Evolutionary conservation across 2,888 invertebrate genomes (phyloP).

Genomic region (Lydus trimaculatus): DNA sequence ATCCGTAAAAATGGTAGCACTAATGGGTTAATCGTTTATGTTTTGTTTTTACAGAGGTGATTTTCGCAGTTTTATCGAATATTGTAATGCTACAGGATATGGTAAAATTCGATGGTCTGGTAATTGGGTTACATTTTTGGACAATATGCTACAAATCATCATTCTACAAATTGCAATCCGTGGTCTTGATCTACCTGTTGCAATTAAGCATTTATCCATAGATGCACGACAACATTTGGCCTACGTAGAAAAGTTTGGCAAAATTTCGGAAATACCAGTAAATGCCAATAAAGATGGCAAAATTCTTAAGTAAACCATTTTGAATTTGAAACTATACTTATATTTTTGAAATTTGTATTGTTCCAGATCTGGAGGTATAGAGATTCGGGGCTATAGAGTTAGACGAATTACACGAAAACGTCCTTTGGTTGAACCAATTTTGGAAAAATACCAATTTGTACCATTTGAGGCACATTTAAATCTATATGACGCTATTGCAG

Average conservation of each 20-base stretch:
- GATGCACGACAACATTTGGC: conserved; percentile 57
- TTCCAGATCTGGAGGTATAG: conserved; percentile 75
- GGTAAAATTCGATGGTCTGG: conserved; percentile 44
- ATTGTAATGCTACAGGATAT: conserved; percentile 32
- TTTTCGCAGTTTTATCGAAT: conserved; percentile 42
- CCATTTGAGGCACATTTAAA: conserved; percentile 62
- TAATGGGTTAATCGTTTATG: background rate
- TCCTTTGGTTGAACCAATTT: conserved; percentile 75
- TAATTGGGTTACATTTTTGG: conserved; percentile 89
- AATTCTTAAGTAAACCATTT: conserved; percentile 38
- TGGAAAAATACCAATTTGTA: conserved; percentile 79
- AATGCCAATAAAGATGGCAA: conserved; percentile 51
- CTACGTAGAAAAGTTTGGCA: conserved; percentile 24
- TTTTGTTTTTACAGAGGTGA: conserved; percentile 34
- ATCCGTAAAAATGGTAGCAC: too few species aligned
- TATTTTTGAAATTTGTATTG: too few species aligned
- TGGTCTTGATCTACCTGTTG: conserved; percentile 73
- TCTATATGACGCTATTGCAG: conserved; percentile 61
- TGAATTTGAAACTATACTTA: background rate
- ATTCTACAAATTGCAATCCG: conserved; percentile 73
- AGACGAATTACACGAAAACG: conserved; percentile 75
- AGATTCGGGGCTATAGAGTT: conserved; percentile 78
- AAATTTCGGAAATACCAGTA: conserved; percentile 28
- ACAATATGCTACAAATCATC: conserved; percentile 81
- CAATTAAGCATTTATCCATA: conserved; percentile 62